Evolutionary conservation across 2,113 vertebrate genomes (phyloP).

Genomic region (Maccullochella peelii): DNA sequence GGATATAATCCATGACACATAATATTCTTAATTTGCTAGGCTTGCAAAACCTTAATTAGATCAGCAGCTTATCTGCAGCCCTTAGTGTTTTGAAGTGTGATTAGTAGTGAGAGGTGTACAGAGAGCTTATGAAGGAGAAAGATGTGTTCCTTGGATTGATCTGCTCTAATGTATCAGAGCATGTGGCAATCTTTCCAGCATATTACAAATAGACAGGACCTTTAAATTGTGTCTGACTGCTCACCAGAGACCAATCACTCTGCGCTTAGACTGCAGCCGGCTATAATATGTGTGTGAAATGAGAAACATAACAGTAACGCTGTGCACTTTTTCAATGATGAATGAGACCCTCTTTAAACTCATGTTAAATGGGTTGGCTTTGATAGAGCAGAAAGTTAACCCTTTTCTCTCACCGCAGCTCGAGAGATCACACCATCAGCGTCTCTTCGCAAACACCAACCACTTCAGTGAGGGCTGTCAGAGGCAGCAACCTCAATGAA

Average conservation of each 20-base stretch:
- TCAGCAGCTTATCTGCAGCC: conserved; percentile 57
- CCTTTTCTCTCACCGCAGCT: conserved; percentile 22
- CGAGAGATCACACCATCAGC: background rate
- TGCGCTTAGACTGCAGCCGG: conserved; percentile 36
- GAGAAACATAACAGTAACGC: conserved; percentile 60
- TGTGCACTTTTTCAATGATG: conserved; percentile 58
- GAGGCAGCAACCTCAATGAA: background rate
- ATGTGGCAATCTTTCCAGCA: conserved; percentile 70
- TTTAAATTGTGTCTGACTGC: conserved; percentile 76
- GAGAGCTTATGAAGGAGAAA: conserved; percentile 44
- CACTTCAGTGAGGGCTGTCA: background rate
- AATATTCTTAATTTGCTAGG: conserved; percentile 67
- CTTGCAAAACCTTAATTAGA: conserved; percentile 70
- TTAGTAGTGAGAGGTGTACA: conserved; percentile 53
- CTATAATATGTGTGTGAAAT: conserved; percentile 71
- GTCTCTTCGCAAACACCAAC: background rate
- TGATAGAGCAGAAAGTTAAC: conserved; percentile 52
- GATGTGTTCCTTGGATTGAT: conserved; percentile 67
- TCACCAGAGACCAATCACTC: conserved; percentile 68
- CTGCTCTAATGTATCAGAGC: conserved; percentile 55
- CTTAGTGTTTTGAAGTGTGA: conserved; percentile 61
- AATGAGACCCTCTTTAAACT: conserved; percentile 56
- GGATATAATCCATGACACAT: conserved; percentile 63
- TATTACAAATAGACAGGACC: conserved; percentile 70
- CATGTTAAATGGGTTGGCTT: conserved; percentile 51